phyloP scores from a whole-genome alignment of 2,888 invertebrate genomes.

The Drosophila lutescens region DNA sequence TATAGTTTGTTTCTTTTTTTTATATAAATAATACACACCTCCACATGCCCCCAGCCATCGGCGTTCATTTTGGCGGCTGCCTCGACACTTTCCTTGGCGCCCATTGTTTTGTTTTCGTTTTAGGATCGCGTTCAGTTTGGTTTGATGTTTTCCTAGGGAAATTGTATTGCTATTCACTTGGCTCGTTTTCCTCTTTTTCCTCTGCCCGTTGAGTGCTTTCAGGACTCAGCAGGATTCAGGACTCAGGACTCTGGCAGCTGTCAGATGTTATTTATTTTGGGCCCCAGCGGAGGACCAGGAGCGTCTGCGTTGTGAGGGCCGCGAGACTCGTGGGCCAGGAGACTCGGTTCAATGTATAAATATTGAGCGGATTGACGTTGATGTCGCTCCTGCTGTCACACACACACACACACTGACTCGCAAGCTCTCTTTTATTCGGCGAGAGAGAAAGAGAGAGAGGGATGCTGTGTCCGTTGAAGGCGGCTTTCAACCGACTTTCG shows the following conservation, averaged over 20 bases:
- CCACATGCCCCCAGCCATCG: conserved; percentile 92
- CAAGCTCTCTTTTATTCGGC: neutral
- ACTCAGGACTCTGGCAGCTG: conserved; percentile 62
- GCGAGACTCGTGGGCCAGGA: conserved; percentile 45
- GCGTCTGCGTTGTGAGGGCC: conserved; percentile 56
- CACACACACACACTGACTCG: conserved; percentile 3
- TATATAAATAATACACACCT: conserved; percentile 86
- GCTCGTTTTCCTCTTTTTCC: neutral
- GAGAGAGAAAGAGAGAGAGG: conserved; percentile 50
- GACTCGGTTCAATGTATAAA: conserved; percentile 67
- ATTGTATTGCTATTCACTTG: conserved; percentile 36
- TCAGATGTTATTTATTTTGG: conserved; percentile 65
- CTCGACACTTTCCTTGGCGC: conserved; percentile 93
- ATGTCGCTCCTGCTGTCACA: conserved; percentile 31
- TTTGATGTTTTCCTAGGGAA: conserved; percentile 36
- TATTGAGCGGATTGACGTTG: conserved; percentile 72
- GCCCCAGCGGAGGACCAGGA: conserved; percentile 52
- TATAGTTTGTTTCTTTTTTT: neutral
- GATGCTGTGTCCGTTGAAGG: conserved; percentile 71
- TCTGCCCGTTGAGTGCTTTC: conserved; percentile 27
- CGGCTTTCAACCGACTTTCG: conserved; percentile 74
- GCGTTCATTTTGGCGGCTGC: conserved; percentile 91
- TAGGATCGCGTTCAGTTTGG: conserved; percentile 43
- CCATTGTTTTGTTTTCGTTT: conserved; percentile 85
- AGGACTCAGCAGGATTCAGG: conserved; percentile 30